These are phyloP conservation scores for Timandra comae DNA, from an alignment of 2,888 invertebrate species.

Conservation along the genomic window DNA sequence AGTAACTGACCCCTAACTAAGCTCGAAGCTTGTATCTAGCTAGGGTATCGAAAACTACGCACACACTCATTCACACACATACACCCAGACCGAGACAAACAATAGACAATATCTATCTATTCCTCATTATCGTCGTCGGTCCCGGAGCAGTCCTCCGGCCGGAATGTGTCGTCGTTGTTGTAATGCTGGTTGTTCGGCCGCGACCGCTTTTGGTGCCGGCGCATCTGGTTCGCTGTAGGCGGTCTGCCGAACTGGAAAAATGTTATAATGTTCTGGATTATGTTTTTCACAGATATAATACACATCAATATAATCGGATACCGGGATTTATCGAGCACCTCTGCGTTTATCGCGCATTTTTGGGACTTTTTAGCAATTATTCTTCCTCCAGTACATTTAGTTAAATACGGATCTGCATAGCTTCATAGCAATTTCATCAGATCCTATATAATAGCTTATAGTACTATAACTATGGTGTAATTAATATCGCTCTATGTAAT, in stretches of 20 bases:
- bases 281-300: too few species aligned
- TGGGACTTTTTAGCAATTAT: too few species aligned
- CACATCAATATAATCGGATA: too few species aligned
- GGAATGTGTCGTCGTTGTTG: slow-evolving; percentile 57
- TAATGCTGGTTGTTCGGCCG: slow-evolving; percentile 29
- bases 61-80: too few species aligned
- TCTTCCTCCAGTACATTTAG: too few species aligned
- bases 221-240: slow-evolving; percentile 6
- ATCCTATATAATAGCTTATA: background rate
- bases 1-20: too few species aligned
- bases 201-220: slow-evolving; percentile 24
- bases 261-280: too few species aligned
- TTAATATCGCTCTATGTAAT: background rate
- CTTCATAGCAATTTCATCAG: background rate
- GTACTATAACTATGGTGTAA: background rate
- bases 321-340: too few species aligned
- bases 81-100: too few species aligned
- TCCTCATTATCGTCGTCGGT: slow-evolving; percentile 37
- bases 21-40: too few species aligned
- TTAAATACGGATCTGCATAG: background rate
- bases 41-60: too few species aligned
- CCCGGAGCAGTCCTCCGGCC: slow-evolving; percentile 52
- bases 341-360: too few species aligned
- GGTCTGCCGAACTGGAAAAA: slow-evolving; percentile 27
- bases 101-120: slow-evolving; percentile 6